Evolutionary conservation across 2,113 vertebrate genomes (phyloP), one percentile per base, ranked within the genome.

Genomic region (Capreolus pygargus): DNA sequence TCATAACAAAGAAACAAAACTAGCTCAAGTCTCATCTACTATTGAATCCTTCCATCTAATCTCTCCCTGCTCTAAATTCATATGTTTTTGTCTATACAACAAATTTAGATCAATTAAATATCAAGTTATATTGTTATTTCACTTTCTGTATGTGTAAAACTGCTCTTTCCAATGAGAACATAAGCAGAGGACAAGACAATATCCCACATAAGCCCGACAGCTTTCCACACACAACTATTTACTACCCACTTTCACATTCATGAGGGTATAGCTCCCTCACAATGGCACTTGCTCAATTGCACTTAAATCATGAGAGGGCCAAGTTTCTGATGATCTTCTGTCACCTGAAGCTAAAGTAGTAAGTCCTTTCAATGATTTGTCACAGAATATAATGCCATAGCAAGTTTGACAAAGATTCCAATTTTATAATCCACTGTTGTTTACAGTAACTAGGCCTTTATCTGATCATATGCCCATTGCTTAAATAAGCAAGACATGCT

Each of bases 401-500:
- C 25, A 64, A 82, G 30, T 89, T 30, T 90, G 61, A 79, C 12
- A 45, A 21, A 39, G 25, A 91, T 54, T 78, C 67, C 15, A 39
- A 64, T 30, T 81, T 52, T 36, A 58, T 25, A 84, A 90, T 61
- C 39, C 25, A 61, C 50, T 85, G 30, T 33, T 94, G 23, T 83
- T 89, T 93, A 92, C 6, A 89, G 50, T 81, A 58, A 79, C 2
- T 28, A 39, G 52, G 10, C 25, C 33, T 96, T 92, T 43, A 88
- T 85, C 52, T 88, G 52, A 67, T 58, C 47, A 15, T 47, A 10
- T 17, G 23, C 30, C 58, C 4, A 11, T 95, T 90, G 45, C 36
- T 97, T 94, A 61, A 54, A 45, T 95, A 95, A 84, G 39, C 39
- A 58, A 55, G 16, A 96, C 79, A 85, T 88, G 45, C 6, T 92